Base-by-base conservation (phyloP, 2,888 invertebrate species). In the Pteria penguin region DNA sequence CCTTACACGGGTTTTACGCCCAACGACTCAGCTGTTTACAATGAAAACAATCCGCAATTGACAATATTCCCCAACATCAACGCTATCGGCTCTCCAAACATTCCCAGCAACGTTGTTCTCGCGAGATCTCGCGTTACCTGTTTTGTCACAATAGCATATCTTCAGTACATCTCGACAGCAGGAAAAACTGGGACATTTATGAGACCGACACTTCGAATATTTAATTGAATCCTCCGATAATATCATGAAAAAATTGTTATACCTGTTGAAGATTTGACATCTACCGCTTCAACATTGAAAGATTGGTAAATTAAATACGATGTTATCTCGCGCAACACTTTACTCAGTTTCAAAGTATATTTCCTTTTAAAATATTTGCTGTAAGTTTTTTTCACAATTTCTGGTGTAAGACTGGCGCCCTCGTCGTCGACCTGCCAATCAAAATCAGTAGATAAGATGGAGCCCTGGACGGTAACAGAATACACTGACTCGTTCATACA, bases 1-100 rank as follows among this genome's bases (percentile, higher is more conserved):
- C 45, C 45, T 11, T 11, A 36, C 45, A 36, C 45, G 14, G 14
- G 45, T 36, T 36, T 36, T 36, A 36, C 45, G 45, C 45, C 45
- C 45, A 63, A 63, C 63, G 31, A 60, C 69, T 70, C 69, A 31
- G 57, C 60, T 73, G 61, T 73, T 73, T 67, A 67, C 67, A 67
- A 67, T 61, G 67, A 73, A 73, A 73, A 73, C 73, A 73, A 32
- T 18, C 33, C 54, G 3, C 33, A 52, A 61, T 29, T 73, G 73
- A 45, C 67, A 60, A 52, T 73, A 67, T 67, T 73, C 67, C 61
- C 61, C 61, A 61, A 67, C 73, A 54, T 73, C 73, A 73, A 73
- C 65, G 73, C 52, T 24, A 26, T 32, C 27, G 32, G 45, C 61
- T 61, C 45, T 26, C 61, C 32, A 68, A 68, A 55, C 31, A 55